phyloP scores from a whole-genome alignment of 2,888 invertebrate species.

The Cremastinae sp. region DNA sequence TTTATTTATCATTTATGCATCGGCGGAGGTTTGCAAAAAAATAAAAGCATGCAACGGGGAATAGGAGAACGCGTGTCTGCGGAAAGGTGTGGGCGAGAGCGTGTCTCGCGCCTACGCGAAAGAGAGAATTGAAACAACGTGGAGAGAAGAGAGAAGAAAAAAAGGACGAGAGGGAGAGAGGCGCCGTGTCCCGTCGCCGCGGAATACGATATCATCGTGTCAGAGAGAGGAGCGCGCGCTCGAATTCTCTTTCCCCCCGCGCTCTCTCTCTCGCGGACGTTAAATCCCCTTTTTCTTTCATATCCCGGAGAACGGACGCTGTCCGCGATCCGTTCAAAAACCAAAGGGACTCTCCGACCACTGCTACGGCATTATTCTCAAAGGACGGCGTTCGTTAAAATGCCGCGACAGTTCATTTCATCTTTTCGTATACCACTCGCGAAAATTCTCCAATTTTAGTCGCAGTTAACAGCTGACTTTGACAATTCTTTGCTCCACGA shows the following conservation, averaged over 20 bases:
- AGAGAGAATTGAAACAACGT: not conserved
- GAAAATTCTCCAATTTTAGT: too few relatives aligned
- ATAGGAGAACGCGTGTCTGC: conserved; percentile 42
- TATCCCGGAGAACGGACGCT: not conserved
- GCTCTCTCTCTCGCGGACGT: not conserved
- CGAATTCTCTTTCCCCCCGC: conserved; percentile 32
- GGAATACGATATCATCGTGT: conserved; percentile 31
- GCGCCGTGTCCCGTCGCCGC: conserved; percentile 28
- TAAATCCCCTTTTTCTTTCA: conserved; percentile 10
- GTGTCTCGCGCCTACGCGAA: conserved; percentile 52
- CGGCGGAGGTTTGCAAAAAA: not conserved
- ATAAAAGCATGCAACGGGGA: conserved; percentile 9
- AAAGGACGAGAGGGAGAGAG: conserved; percentile 30
- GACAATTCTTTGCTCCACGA: too few relatives aligned
- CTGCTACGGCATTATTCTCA: too few relatives aligned
- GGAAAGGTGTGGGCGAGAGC: conserved; percentile 45
- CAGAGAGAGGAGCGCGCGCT: not conserved
- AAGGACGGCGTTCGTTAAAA: too few relatives aligned
- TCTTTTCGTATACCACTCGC: too few relatives aligned
- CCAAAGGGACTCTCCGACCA: too few relatives aligned
- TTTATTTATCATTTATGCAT: not conserved
- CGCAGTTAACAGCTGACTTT: too few relatives aligned
- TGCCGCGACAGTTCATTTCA: too few relatives aligned
- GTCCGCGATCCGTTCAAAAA: not conserved
- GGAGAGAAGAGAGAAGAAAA: not conserved